Percentiles rank a stretch among this genome's conserved stretches.
Evolutionary conservation across 2,888 invertebrate species (phyloP).

Genomic region (Melinopterus prodromus): DNA sequence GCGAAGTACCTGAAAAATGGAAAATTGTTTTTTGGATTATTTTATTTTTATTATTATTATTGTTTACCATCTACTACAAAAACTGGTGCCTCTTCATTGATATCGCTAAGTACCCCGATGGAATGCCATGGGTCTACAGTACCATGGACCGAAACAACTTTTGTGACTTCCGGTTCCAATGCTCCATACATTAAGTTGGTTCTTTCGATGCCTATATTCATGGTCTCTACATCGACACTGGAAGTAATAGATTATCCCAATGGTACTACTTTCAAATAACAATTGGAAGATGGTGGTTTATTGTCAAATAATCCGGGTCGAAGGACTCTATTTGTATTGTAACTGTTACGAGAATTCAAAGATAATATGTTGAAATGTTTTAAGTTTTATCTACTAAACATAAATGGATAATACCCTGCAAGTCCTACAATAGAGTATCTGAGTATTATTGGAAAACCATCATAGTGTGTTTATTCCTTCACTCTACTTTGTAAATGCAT

Average conservation of each 20-base stretch:
- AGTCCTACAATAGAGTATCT: no score
- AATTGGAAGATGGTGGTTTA: no score
- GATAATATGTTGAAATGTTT: no score
- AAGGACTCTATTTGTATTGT: no score
- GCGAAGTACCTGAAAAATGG: constrained; percentile 44
- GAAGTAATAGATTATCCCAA: background rate
- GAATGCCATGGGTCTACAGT: constrained; percentile 68
- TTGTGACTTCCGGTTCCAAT: constrained; percentile 51
- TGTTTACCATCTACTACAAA: constrained; percentile 43
- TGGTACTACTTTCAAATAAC: background rate
- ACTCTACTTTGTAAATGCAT: no score
- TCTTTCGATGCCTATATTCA: constrained; percentile 32
- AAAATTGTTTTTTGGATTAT: background rate
- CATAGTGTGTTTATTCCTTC: no score
- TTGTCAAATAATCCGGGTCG: no score
- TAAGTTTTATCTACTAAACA: no score
- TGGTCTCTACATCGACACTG: background rate
- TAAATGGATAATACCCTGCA: no score
- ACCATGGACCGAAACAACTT: constrained; percentile 68
- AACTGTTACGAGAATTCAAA: no score
- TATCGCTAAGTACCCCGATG: constrained; percentile 62
- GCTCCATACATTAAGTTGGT: constrained; percentile 38
- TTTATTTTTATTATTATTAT: no score
- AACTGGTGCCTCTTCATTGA: constrained; percentile 44
- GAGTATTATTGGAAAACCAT: no score